A percentile compares a stretch with the other conserved stretches of the same genome.
These are phyloP conservation scores for Apteryx mantelli DNA, from an alignment of 2,113 vertebrate genomes.

Conservation along the genomic window DNA sequence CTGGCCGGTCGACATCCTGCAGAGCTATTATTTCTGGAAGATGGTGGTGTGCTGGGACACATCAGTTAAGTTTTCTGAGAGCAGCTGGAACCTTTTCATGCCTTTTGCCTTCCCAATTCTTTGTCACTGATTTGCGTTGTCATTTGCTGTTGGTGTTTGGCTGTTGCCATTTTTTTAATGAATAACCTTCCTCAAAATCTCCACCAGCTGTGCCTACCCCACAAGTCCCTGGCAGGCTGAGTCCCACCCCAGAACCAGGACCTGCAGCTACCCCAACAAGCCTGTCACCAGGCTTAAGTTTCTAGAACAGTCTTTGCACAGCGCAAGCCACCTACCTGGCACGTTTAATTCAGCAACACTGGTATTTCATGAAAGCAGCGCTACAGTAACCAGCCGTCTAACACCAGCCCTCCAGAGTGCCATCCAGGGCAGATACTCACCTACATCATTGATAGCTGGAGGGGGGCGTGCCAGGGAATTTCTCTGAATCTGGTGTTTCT, in stretches of 20 bases:
- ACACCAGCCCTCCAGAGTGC: not conserved
- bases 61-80: not conserved
- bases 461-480: not conserved
- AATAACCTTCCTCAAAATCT: not conserved
- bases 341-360: rapidly evolving
- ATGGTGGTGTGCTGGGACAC: not conserved
- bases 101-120: not conserved
- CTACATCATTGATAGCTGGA: rapidly evolving
- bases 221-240: not conserved
- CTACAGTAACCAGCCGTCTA: not conserved
- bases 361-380: not conserved
- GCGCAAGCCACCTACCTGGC: not conserved
- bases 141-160: not conserved
- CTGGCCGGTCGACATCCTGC: not conserved
- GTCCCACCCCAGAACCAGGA: not conserved
- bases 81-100: not conserved
- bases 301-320: not conserved
- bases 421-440: not conserved
- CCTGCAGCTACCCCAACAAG: not conserved
- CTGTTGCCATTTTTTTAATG: not conserved
- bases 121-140: not conserved
- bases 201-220: not conserved
- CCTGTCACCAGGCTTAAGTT: not conserved
- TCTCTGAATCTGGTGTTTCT: not conserved
- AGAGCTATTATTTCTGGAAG: not conserved